Evolutionary conservation across 2,888 invertebrate genomes (phyloP).

Genomic region (Eulithis prunata): DNA sequence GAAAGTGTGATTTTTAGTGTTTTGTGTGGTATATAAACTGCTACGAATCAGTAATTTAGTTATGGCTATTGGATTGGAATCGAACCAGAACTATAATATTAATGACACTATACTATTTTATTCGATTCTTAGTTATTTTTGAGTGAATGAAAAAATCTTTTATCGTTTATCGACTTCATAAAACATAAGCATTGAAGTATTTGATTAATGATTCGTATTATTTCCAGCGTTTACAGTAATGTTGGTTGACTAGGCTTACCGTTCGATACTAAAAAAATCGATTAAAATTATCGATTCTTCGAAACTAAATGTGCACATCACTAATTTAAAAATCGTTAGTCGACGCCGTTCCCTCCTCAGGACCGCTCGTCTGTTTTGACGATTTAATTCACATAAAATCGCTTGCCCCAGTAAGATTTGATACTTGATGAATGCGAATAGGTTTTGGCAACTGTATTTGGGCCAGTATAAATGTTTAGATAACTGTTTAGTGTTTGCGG

Average conservation of each 20-base stretch:
- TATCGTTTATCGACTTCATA: no score
- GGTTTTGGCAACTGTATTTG: slow-evolving; percentile 46
- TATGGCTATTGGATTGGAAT: no score
- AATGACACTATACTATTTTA: no score
- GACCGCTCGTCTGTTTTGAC: slow-evolving; percentile 29
- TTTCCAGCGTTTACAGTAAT: neutral
- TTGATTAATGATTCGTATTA: no score
- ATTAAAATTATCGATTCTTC: slow-evolving; percentile 47
- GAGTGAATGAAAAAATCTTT: no score
- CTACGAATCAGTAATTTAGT: no score
- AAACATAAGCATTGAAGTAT: no score
- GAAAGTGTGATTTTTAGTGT: no score
- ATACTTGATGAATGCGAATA: slow-evolving; percentile 44
- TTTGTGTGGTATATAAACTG: no score
- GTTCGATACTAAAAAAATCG: slow-evolving; percentile 40
- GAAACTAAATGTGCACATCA: slow-evolving; percentile 43
- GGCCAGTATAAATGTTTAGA: slow-evolving; percentile 44
- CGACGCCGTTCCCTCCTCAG: slow-evolving; percentile 35
- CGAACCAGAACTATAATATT: no score
- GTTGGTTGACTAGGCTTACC: neutral
- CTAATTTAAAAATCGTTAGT: slow-evolving; percentile 66
- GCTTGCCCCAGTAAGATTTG: slow-evolving; percentile 39
- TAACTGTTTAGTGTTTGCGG: slow-evolving; percentile 40
- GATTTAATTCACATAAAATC: slow-evolving; percentile 29
- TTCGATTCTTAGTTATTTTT: no score